Percentiles rank a stretch among this genome's conserved stretches.
Conservation (phyloP, 2,888 invertebrate genomes). For the Eristalis pertinax region DNA sequence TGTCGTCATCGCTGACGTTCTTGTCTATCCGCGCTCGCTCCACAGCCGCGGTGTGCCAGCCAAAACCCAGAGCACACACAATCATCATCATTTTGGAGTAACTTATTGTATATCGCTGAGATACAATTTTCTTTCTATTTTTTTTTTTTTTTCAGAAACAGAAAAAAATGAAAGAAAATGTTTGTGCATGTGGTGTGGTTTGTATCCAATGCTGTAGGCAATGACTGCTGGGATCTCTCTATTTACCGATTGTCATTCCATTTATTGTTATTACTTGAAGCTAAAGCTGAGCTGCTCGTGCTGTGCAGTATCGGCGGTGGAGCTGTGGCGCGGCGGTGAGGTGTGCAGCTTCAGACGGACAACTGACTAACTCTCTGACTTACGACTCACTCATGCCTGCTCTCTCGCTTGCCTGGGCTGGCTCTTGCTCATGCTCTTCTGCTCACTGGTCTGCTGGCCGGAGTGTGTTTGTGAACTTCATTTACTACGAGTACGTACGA, state of each 20-base stretch:
- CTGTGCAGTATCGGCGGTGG: slow-evolving; percentile 25
- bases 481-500: slow-evolving; percentile 31
- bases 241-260: slow-evolving; percentile 68
- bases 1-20: slow-evolving; percentile 60
- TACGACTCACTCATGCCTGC: slow-evolving; percentile 2
- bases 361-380: slow-evolving; percentile 23
- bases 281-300: slow-evolving; percentile 34
- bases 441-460: not conserved
- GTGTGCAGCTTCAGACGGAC: not conserved
- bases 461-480: slow-evolving; percentile 57
- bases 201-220: slow-evolving; percentile 28
- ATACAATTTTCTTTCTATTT: slow-evolving; percentile 42
- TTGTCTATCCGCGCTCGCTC: not conserved
- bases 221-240: slow-evolving; percentile 57
- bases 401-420: not conserved
- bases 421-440: slow-evolving; percentile 20
- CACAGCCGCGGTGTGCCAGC: not conserved
- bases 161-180: not conserved
- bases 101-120: slow-evolving; percentile 44
- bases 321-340: slow-evolving; percentile 31
- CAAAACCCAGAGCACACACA: slow-evolving; percentile 4
- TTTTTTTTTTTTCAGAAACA: slow-evolving; percentile 1
- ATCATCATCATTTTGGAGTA: slow-evolving; percentile 63
- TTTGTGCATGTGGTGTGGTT: slow-evolving; percentile 41
- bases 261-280: slow-evolving; percentile 62